phyloP scores from a whole-genome alignment of 1,140 invertebrate genomes.

The Mercenaria mercenaria region DNA sequence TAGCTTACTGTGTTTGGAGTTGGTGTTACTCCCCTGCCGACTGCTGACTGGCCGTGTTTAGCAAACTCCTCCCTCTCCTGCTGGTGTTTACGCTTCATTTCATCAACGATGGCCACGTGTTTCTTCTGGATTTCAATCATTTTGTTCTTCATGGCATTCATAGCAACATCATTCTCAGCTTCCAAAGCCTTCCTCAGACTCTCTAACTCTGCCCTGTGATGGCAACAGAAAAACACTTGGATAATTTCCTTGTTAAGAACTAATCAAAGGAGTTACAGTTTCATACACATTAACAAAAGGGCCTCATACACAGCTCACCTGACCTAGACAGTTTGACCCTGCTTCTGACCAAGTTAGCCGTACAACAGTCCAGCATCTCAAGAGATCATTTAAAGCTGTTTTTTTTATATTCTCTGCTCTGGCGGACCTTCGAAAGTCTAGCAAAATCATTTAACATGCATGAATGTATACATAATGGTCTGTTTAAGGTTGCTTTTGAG shows the following conservation, averaged over 20 bases:
- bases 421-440: no score
- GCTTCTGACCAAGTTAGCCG: no score
- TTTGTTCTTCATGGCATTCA: constrained; percentile 72
- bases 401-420: no score
- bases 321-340: no score
- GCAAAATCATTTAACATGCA: no score
- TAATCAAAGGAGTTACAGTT: background rate
- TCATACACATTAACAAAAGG: no score
- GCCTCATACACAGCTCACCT: no score
- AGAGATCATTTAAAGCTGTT: no score
- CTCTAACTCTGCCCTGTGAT: constrained; percentile 39
- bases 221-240: no score
- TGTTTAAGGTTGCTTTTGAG: no score
- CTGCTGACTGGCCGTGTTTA: constrained; percentile 63
- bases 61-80: constrained; percentile 66
- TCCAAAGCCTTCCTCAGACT: constrained; percentile 56
- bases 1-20: constrained; percentile 28
- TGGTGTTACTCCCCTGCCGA: constrained; percentile 38
- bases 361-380: no score
- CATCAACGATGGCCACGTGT: constrained; percentile 65
- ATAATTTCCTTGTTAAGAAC: background rate
- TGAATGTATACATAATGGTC: no score
- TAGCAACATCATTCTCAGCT: constrained; percentile 67
- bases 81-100: constrained; percentile 67
- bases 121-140: constrained; percentile 68